Evolutionary conservation across 1,140 invertebrate species (phyloP).

Genomic region (Macrosteles quadrilineatus): DNA sequence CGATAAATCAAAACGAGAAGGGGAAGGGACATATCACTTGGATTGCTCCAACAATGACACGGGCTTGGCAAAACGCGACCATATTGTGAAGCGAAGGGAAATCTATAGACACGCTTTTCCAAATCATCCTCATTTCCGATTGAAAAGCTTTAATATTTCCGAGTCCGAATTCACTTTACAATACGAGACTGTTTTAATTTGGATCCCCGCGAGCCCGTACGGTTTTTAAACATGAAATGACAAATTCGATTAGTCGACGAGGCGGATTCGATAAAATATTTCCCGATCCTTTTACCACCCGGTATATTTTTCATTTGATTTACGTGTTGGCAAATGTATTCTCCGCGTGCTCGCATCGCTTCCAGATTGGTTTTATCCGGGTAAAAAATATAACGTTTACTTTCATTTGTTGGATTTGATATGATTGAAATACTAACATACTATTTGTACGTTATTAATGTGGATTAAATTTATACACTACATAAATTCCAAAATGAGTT

Average conservation of each 20-base stretch:
- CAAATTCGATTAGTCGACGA: slow-evolving; percentile 3
- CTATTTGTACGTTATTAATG: too few relatives aligned
- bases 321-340: too few relatives aligned
- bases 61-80: background rate
- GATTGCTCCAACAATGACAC: background rate
- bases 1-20: slow-evolving; percentile 4
- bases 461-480: too few relatives aligned
- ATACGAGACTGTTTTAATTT: slow-evolving; percentile 6
- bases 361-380: too few relatives aligned
- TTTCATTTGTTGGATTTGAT: too few relatives aligned
- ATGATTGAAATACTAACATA: too few relatives aligned
- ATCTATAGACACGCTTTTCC: background rate
- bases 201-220: background rate
- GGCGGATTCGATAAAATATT: background rate
- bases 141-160: background rate
- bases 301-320: too few relatives aligned
- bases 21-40: background rate
- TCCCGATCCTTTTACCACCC: too few relatives aligned
- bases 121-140: background rate
- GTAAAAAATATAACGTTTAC: too few relatives aligned
- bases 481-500: too few relatives aligned
- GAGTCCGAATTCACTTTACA: background rate
- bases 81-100: background rate
- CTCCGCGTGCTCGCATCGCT: too few relatives aligned
- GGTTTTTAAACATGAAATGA: slow-evolving; percentile 1